Conservation (phyloP, 2,888 invertebrate species). For the Drosophila prostipennis region DNA sequence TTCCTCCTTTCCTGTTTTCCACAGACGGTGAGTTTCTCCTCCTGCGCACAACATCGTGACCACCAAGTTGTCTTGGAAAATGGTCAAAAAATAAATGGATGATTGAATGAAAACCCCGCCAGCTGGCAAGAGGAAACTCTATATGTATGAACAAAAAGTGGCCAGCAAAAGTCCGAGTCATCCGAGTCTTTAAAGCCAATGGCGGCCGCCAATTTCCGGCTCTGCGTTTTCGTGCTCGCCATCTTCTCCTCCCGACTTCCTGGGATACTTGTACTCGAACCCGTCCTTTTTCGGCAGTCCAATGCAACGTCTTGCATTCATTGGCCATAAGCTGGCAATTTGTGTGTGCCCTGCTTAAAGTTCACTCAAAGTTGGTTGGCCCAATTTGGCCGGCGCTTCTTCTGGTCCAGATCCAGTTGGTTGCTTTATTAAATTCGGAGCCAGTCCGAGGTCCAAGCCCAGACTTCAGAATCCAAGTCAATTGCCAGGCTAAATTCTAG, state of each 20-base stretch:
- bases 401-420: slow-evolving; percentile 31
- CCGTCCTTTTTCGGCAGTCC: slow-evolving; percentile 30
- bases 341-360: slow-evolving; percentile 60
- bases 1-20: slow-evolving; percentile 4
- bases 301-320: slow-evolving; percentile 73
- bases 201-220: slow-evolving; percentile 73
- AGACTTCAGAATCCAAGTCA: slow-evolving; percentile 54
- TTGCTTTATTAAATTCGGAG: slow-evolving; percentile 65
- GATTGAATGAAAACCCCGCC: slow-evolving; percentile 78
- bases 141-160: slow-evolving; percentile 50
- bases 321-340: slow-evolving; percentile 75
- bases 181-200: slow-evolving; percentile 76
- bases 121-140: slow-evolving; percentile 67
- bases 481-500: slow-evolving; percentile 64
- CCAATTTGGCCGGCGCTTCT: slow-evolving; percentile 61
- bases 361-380: slow-evolving; percentile 61
- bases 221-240: slow-evolving; percentile 29
- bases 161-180: slow-evolving; percentile 73
- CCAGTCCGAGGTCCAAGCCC: slow-evolving; percentile 9
- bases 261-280: slow-evolving; percentile 15
- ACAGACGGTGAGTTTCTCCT: slow-evolving; percentile 15
- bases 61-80: slow-evolving; percentile 75
- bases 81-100: slow-evolving; percentile 80
- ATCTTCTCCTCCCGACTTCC: slow-evolving; percentile 9
- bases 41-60: slow-evolving; percentile 66